These are phyloP conservation scores for Copidosoma aretas DNA, from an alignment of 2,888 invertebrate genomes.

Conservation along the genomic window DNA sequence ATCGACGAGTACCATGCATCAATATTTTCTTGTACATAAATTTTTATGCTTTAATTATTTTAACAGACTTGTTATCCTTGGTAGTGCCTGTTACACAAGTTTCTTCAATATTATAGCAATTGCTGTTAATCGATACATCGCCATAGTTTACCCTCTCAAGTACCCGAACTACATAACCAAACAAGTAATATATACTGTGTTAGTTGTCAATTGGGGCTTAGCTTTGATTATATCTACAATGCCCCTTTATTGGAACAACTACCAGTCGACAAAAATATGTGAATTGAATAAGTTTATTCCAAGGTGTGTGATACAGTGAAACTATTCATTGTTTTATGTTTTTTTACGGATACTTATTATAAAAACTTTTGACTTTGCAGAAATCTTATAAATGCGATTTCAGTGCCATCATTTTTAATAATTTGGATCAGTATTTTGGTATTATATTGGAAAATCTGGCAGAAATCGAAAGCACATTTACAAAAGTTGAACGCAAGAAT, in stretches of 20 bases:
- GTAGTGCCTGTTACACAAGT: conserved; percentile 79
- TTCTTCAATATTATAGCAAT: conserved; percentile 81
- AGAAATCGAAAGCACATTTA: too few species aligned
- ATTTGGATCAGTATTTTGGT: too few species aligned
- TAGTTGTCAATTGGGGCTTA: conserved; percentile 72
- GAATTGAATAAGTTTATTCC: conserved; percentile 41
- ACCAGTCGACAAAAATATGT: conserved; percentile 69
- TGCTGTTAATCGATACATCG: conserved; percentile 80
- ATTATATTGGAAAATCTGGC: too few species aligned
- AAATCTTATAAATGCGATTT: too few species aligned
- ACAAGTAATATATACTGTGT: conserved; percentile 69
- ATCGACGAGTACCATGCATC: too few species aligned
- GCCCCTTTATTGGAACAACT: conserved; percentile 81
- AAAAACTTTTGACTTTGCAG: too few species aligned
- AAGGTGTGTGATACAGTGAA: conserved; percentile 48
- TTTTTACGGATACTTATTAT: not conserved
- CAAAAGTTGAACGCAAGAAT: too few species aligned
- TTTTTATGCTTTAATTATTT: conserved; percentile 59
- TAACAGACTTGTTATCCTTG: conserved; percentile 71
- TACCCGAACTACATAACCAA: conserved; percentile 78
- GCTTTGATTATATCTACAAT: conserved; percentile 73
- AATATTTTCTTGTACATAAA: too few species aligned
- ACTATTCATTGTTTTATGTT: not conserved
- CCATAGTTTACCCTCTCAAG: conserved; percentile 80
- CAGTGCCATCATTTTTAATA: too few species aligned